Conservation (phyloP, 2,888 invertebrate species). For the Cremastinae sp. region DNA sequence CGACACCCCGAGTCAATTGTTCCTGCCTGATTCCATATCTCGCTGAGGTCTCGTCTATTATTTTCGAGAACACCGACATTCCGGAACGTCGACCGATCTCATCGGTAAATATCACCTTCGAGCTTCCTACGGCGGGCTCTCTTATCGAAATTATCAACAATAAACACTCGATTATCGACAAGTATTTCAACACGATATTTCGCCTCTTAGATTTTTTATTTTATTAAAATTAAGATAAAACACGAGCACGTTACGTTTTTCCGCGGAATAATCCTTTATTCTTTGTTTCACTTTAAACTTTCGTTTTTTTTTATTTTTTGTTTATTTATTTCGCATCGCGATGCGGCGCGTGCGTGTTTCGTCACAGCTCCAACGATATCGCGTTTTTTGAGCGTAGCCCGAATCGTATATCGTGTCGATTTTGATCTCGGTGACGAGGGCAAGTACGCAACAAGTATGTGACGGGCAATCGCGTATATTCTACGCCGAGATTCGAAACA, state of each 20-base stretch:
- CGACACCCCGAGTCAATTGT: constrained; percentile 84
- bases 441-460: constrained; percentile 6
- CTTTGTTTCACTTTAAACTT: not conserved
- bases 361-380: no score
- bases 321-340: not conserved
- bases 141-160: not conserved
- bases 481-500: constrained; percentile 60
- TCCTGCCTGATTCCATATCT: constrained; percentile 83
- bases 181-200: no score
- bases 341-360: no score
- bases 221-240: no score
- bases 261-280: not conserved
- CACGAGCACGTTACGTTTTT: not conserved
- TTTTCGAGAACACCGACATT: constrained; percentile 85
- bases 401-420: constrained; percentile 17
- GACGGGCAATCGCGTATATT: constrained; percentile 2
- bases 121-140: not conserved
- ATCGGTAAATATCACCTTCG: constrained; percentile 36
- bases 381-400: not conserved
- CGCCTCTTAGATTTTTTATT: no score
- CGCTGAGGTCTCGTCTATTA: constrained; percentile 83
- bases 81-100: constrained; percentile 48
- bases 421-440: constrained; percentile 6
- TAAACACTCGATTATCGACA: not conserved
- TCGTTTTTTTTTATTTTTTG: not conserved